These are phyloP conservation scores for Cheumatopsyche charites DNA, from an alignment of 1,140 invertebrate species.

Conservation along the genomic window DNA sequence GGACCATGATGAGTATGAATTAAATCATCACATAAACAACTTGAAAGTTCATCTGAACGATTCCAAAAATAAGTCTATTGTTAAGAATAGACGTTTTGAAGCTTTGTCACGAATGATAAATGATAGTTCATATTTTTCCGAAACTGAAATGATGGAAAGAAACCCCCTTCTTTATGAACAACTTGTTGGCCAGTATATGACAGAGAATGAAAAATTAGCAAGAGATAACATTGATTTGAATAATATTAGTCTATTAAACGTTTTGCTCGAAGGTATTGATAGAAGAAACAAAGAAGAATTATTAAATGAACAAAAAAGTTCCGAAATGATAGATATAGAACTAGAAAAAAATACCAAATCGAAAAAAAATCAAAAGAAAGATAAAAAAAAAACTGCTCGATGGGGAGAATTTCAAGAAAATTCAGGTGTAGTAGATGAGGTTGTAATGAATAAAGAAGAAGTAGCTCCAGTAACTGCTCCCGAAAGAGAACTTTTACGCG, in stretches of 20 bases:
- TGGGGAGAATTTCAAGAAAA: slow-evolving; percentile 63
- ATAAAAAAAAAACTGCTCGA: neutral
- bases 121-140: slow-evolving; percentile 85
- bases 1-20: slow-evolving; percentile 61
- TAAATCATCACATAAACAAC: slow-evolving; percentile 65
- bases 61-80: slow-evolving; percentile 61
- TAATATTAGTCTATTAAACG: slow-evolving; percentile 69
- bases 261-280: slow-evolving; percentile 73
- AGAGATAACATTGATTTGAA: slow-evolving; percentile 66
- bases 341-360: slow-evolving; percentile 3
- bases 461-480: slow-evolving; percentile 56
- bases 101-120: slow-evolving; percentile 77
- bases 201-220: slow-evolving; percentile 72
- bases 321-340: slow-evolving; percentile 54
- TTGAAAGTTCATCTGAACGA: slow-evolving; percentile 64
- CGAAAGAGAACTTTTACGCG: slow-evolving; percentile 70
- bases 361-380: slow-evolving; percentile 38
- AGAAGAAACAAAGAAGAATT: too few species aligned
- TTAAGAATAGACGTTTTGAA: slow-evolving; percentile 82
- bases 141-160: slow-evolving; percentile 90
- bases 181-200: slow-evolving; percentile 83
- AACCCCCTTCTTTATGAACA: slow-evolving; percentile 90
- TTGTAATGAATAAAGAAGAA: neutral
- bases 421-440: slow-evolving; percentile 51
- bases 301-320: slow-evolving; percentile 37